Base-by-base conservation (phyloP, 2,888 invertebrate species). In the Hypomecis punctinalis region DNA sequence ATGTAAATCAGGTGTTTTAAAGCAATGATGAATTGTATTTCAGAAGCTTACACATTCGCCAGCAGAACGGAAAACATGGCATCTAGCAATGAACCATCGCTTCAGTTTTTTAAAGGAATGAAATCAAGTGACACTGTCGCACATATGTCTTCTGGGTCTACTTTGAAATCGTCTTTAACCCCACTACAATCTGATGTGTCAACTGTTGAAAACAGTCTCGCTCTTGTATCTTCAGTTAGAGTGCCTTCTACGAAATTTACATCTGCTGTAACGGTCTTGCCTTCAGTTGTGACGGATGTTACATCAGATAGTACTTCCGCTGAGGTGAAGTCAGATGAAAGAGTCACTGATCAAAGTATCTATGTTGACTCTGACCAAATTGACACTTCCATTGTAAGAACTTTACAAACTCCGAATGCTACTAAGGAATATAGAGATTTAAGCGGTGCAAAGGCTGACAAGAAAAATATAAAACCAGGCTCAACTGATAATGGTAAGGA, bases 191-290 rank as follows among this genome's bases (percentile, higher is more conserved):
- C 69, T 4, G 66, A 72, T 23, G 46, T 36, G 0, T 64, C 66
- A 5, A 6, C 63, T 0, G 11, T 58, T 11, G 51, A 47, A 36
- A 23, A 13, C 10, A 39, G 40, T 7, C 40, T 45, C 6, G 37
- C 11, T 7, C 49, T 46, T 6, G 4, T 42, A 7, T 35, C 64
- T 23, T 42, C 63, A 40, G n/a, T 40, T 0, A 68, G 60, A 13
- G 1, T 37, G 5, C 69, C 74, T 2, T 69, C 61, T 6, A 54
- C 79, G 6, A 77, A 80, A 23, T 84, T 83, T 54, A 82, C 77
- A 40, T 81, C 83, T 1, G 79, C 84, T 0, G 67, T 84, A 23
- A 83, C 84, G 0, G 77, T 84, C 1, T 52, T 84, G 36, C 82
- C 84, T 0, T 81, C 82, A 1, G 78, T 74, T 0, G 66, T 80